A percentile compares a stretch with the other conserved stretches of the same genome.
Evolutionary conservation across 2,113 vertebrate species (phyloP).

Genomic region (Micromys minutus): DNA sequence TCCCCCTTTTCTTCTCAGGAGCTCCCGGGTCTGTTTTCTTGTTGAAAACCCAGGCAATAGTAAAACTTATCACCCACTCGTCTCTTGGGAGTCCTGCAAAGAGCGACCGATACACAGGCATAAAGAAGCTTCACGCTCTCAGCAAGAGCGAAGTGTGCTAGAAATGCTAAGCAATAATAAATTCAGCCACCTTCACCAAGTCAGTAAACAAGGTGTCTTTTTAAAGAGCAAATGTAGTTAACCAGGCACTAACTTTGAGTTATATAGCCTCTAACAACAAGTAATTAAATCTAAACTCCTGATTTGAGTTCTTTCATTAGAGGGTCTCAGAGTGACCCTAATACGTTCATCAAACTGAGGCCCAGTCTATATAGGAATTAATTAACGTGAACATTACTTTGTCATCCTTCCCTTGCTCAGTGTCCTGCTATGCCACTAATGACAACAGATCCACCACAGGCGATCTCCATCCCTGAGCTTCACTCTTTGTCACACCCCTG

Average conservation of each 20-base stretch:
- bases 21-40: neutral
- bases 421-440: neutral
- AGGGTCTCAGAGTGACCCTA: slow-evolving; percentile 36
- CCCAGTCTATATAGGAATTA: neutral
- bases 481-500: slow-evolving; percentile 13
- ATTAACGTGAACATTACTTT: slow-evolving; percentile 41
- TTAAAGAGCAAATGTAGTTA: slow-evolving; percentile 51
- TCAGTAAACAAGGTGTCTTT: slow-evolving; percentile 61
- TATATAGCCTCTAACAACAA: slow-evolving; percentile 35
- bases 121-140: slow-evolving; percentile 61
- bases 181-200: slow-evolving; percentile 5
- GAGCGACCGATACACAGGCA: slow-evolving; percentile 39
- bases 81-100: slow-evolving; percentile 59
- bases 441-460: neutral
- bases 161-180: slow-evolving; percentile 57
- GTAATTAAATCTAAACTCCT: slow-evolving; percentile 56
- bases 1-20: neutral
- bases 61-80: slow-evolving; percentile 72
- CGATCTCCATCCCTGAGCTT: neutral
- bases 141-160: slow-evolving; percentile 63
- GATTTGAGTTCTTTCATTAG: slow-evolving; percentile 48
- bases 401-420: neutral
- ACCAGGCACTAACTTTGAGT: slow-evolving; percentile 27
- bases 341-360: neutral
- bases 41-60: slow-evolving; percentile 52